A percentile compares a stretch with the other conserved stretches of the same genome.
Evolutionary conservation across 2,113 vertebrate genomes (phyloP).

Genomic region (Chauna torquata): DNA sequence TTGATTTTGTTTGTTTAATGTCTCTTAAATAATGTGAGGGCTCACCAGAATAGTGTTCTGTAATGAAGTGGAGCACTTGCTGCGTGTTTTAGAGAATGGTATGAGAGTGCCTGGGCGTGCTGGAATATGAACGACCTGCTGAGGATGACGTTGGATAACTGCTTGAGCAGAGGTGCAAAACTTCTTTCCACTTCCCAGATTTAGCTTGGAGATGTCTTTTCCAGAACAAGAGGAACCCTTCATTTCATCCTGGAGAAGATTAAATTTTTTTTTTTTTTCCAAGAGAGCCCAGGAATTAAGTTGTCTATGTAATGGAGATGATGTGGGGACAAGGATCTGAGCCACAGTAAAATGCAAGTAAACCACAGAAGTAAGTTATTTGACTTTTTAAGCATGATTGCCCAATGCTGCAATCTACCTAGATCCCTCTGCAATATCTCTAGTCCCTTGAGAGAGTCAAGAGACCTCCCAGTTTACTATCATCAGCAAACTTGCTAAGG

Average conservation of each 20-base stretch:
- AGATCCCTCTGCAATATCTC: too few species aligned
- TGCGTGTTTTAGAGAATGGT: background rate
- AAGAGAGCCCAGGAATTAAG: background rate
- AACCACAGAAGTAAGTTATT: background rate
- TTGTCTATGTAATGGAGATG: background rate
- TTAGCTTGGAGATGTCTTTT: background rate
- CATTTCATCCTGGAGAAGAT: background rate
- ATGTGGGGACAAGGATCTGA: background rate
- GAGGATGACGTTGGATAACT: background rate
- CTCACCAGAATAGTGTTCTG: background rate
- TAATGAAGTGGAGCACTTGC: background rate
- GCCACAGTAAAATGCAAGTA: background rate
- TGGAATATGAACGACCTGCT: background rate
- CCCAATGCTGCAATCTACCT: too few species aligned
- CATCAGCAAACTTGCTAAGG: too few species aligned
- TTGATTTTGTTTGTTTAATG: background rate
- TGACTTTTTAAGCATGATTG: background rate
- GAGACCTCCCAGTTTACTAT: too few species aligned
- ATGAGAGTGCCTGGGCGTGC: background rate
- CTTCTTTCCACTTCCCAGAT: background rate
- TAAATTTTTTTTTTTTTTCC: background rate
- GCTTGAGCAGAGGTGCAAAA: background rate
- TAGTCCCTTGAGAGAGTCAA: too few species aligned
- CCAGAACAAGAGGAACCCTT: background rate
- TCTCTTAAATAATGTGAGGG: background rate